phyloP scores from a whole-genome alignment of 2,888 invertebrate genomes.

The Rhagonycha fulva region DNA sequence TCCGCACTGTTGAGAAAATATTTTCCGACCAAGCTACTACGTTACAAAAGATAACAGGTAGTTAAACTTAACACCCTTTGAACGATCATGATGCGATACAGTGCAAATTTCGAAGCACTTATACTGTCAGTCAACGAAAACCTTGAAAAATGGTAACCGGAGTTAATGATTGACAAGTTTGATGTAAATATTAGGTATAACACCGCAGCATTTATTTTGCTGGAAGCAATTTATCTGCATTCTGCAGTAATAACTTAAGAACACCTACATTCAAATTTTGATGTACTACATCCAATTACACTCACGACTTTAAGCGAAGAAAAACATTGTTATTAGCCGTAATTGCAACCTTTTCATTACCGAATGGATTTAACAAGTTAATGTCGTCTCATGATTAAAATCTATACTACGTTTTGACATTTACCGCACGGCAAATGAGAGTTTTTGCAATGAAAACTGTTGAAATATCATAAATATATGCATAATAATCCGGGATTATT shows the following conservation, averaged over 20 bases:
- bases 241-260: neutral
- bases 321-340: neutral
- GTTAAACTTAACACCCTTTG: neutral
- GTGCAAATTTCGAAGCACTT: neutral
- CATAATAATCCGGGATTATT: slow-evolving; percentile 23
- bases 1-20: neutral
- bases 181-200: neutral
- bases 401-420: neutral
- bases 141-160: neutral
- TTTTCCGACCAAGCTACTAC: neutral
- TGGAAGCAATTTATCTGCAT: neutral
- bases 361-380: neutral
- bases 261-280: neutral
- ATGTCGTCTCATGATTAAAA: neutral
- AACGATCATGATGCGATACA: neutral
- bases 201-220: neutral
- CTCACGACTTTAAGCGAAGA: neutral
- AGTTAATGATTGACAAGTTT: neutral
- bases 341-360: neutral
- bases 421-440: neutral
- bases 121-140: neutral
- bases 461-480: slow-evolving; percentile 14
- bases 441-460: neutral
- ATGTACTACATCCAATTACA: neutral
- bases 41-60: neutral